Evolutionary conservation across 37 sponge, comb jelly and placozoan species (phyloP).

Genomic region (Sycon ciliatum): DNA sequence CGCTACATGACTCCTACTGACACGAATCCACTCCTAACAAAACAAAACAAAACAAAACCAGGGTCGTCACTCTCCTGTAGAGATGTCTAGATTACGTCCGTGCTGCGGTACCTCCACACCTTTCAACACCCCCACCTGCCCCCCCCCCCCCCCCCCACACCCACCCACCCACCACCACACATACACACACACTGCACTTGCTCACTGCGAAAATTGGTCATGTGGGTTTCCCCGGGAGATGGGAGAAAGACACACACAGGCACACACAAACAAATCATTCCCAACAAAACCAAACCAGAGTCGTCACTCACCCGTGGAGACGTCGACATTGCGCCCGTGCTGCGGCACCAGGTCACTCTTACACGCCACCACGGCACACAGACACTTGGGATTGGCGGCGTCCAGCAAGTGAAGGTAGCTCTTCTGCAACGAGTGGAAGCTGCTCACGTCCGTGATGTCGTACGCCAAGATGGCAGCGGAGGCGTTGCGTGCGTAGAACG

Average conservation of each 20-base stretch:
- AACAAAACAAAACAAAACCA: too few relatives aligned
- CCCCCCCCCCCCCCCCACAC: too few relatives aligned
- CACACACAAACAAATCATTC: too few relatives aligned
- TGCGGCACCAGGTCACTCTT: constrained; percentile 49
- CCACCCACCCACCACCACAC: too few relatives aligned
- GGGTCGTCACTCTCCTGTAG: too few relatives aligned
- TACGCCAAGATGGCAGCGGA: constrained; percentile 72
- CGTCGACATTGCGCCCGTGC: background rate
- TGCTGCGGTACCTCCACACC: constrained; percentile 48
- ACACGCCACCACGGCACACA: constrained; percentile 63
- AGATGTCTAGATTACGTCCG: constrained; percentile 36
- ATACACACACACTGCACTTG: too few relatives aligned
- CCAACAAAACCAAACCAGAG: background rate
- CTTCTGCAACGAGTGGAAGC: constrained; percentile 39
- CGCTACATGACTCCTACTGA: too few relatives aligned
- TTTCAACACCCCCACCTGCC: too few relatives aligned
- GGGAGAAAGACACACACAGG: too few relatives aligned
- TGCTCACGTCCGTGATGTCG: constrained; percentile 50
- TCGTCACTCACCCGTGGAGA: background rate
- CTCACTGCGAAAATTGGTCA: too few relatives aligned
- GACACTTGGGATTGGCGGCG: constrained; percentile 49
- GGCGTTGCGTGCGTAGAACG: constrained; percentile 76
- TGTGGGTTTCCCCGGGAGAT: too few relatives aligned
- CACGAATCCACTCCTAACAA: too few relatives aligned
- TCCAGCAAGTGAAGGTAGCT: constrained; percentile 61